Evolutionary conservation across 1,140 invertebrate species (phyloP), one percentile per base, ranked within the genome.

Genomic region (Drosophila repleta): DNA sequence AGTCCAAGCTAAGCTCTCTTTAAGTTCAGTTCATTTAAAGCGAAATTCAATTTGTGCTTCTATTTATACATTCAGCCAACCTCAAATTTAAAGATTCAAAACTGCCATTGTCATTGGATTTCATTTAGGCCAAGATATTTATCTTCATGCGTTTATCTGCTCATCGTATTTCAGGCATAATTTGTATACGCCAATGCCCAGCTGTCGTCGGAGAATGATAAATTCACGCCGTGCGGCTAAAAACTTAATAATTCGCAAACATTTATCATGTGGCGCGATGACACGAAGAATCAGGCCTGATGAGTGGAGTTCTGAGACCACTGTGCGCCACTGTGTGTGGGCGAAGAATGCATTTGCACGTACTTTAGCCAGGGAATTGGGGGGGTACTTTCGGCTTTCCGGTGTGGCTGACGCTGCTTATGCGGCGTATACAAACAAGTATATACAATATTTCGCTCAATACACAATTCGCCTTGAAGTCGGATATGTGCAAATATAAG

Each of bases 311-410:
- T 7, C 0, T 7, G 11, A 0, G 0, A 41, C 21, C 68, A 66
- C 35, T 66, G 53, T 71, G 62, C 68, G 53, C 68, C 29, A 29
- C 8, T 29, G 6, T 29, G 29, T 29, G 8, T 29, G 53, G 68
- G 45, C 58, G 39, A 60, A 48, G 77, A 84, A 74, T 84, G 81
- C 77, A 81, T 80, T 81, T 52, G 13, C 21, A 43, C 43, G 37
- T 82, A 82, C 74, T 81, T 13, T 75, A 35, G 11, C 2, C 4
- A n/a, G 15, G n/a, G 64, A 61, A 60, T 48, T 1, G 51, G 57
- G 57, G 43, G 51, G 70, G 67, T 79, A 76, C 64, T 84, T 84
- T 85, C 65, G 66, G 69, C 57, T 80, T 74, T 84, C 73, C 76
- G 68, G 74, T 53, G 63, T 76, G 65, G 67, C 70, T 43, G n/a